Evolutionary conservation across 2,113 vertebrate genomes (phyloP), one percentile per base, ranked within the genome.

Genomic region (Rhinopomastus cyanomelas): DNA sequence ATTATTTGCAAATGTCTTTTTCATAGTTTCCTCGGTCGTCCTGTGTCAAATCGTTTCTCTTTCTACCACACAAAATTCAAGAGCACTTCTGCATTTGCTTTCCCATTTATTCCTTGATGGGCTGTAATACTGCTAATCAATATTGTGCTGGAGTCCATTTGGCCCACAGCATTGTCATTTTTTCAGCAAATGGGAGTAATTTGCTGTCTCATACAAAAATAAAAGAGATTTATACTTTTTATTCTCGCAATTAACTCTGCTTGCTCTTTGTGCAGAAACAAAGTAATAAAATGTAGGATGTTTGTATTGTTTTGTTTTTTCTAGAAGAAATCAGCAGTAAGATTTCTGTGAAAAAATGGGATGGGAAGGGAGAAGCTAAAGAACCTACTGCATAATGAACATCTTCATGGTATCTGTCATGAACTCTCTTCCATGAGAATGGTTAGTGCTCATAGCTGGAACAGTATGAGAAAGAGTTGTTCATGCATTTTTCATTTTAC

Each of bases 61-160:
- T 92, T 67, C 74, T 66, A 56, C 27, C 84, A 21, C 20, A 72
- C 53, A 49, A 95, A 61, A 48, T 72, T 81, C 56, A 88, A 27
- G 5, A 81, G 6, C 34, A 37, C 68, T 92, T 80, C 90, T 92
- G 56, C 69, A 72, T 73, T 61, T 56, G 51, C 76, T 71, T 19
- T 94, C 69, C 60, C 64, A 74, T 86, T 88, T 87, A 81, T 79
- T 89, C 66, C 32, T 82, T 88, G 49, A 95, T 93, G 83, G 86
- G 49, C 46, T 88, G 81, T 82, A 87, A 75, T 87, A 65, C 25
- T 76, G 53, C 68, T 93, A 89, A 84, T 88, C 85, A 94, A 79
- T 90, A 92, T 88, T 79, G 37, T 87, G 22, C 27, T 93, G 80
- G 57, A 92, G 85, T 81, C 66, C 85, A 81, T 80, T 51, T 86